Evolutionary conservation across 2,113 vertebrate species (phyloP), one percentile per base, ranked within the genome.

Genomic region (Perca flavescens): DNA sequence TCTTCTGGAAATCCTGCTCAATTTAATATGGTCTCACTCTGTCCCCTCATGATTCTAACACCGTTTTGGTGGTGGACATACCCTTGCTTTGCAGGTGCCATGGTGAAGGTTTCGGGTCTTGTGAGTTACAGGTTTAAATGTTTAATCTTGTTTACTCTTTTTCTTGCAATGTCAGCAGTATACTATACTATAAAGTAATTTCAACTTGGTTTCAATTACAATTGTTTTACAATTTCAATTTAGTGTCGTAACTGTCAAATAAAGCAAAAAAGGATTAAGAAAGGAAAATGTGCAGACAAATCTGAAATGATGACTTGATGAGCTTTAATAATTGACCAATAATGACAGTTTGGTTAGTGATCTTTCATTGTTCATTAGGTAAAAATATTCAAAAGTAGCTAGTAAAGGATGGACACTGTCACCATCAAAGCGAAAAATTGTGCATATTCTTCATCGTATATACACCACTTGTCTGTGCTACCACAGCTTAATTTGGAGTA

Each of bases 41-140:
- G 12, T 79, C 25, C 15, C 9, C 21, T 57, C 21, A 16, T 50
- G 66, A 60, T 74, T 28, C 28, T 73, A 77, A 82, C 76, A 67
- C 40, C 25, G 34, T 54, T 64, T 21, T 9, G 60, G 72, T 73
- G 65, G 64, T 74, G 50, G 73, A 13, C 17, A 15, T 56, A 53
- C 53, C n/a, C 14, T 73, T 65, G 61, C 60, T 88, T 88, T 80
- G 19, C 79, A 84, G 81, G 70, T 85, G 16, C 36, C 64, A 21
- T 11, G 56, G 66, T 79, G 74, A 61, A 28, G 61, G 52, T 62
- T 64, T 50, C 5, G 7, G 43, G 49, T 80, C 22, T 77, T 58
- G 6, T 3, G 4, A n/a, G 47, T 63, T 56, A 1, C 21, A 58
- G 47, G n/a, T 63, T 67, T 57, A 68, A 70, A 52, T 3, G 13